phyloP scores from a whole-genome alignment of 2,113 vertebrate genomes.

The Chiloscyllium plagiosum region DNA sequence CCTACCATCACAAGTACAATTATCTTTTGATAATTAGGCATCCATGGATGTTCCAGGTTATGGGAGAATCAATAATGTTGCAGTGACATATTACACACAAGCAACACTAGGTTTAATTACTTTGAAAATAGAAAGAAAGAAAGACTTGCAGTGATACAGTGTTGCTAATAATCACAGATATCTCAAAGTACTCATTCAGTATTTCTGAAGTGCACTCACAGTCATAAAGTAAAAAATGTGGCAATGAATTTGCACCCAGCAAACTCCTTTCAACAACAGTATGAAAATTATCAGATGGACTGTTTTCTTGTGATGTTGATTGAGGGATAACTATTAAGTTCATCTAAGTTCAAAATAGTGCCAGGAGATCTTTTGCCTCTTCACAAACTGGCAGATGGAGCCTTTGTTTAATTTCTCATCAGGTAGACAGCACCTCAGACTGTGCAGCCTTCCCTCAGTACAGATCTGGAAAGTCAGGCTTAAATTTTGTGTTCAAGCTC shows the following conservation, averaged over 20 bases:
- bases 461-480: neutral
- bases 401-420: too few relatives aligned
- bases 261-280: neutral
- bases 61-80: neutral
- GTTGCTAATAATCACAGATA: too few relatives aligned
- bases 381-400: neutral
- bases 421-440: too few relatives aligned
- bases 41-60: neutral
- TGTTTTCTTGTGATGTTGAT: neutral
- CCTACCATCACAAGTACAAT: neutral
- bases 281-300: too few relatives aligned
- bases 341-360: neutral
- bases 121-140: neutral
- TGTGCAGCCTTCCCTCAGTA: neutral
- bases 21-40: neutral
- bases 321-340: neutral
- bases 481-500: neutral
- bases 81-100: neutral
- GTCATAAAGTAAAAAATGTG: too few relatives aligned
- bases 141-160: too few relatives aligned
- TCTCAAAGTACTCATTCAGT: too few relatives aligned
- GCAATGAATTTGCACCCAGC: too few relatives aligned
- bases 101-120: neutral
- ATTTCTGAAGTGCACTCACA: too few relatives aligned
- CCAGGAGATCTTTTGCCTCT: neutral